Evolutionary conservation across 1,140 invertebrate genomes (phyloP), one percentile per base, ranked within the genome.

Genomic region (Bombus superbus): DNA sequence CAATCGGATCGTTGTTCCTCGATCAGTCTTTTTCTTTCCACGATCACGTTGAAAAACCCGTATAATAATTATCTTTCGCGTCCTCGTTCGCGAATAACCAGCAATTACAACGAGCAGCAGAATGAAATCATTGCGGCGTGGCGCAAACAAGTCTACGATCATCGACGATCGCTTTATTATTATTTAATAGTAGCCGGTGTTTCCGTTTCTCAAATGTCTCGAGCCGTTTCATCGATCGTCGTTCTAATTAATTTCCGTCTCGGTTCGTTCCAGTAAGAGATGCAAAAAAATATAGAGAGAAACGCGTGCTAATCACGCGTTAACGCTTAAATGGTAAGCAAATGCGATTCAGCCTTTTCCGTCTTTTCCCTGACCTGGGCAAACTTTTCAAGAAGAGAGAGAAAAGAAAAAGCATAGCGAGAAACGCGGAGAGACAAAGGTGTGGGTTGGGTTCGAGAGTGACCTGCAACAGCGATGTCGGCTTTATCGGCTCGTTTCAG

Each of bases 51-150:
- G 2, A 40, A 78, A 71, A 84, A 59, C 5, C 4, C 32, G 13
- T 5, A 18, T 75, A 11, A 38, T 71, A 84, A 84, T 84, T 79
- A 32, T 38, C 42, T 22, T 68, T 5, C 44, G 44, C 38, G 64
- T 71, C 75, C 82, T 84, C 47, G 82, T 40, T n/a, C 10, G 13
- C 22, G 22, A 64, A 25, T 42, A 62, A 59, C 74, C 1, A 8
- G 28, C 71, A 76, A 38, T 11, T 57, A 57, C 11, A 22, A 53
- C 10, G 6, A 1, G 25, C 35, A 11, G 35, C 35, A 11, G 35
- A 32, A 13, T 40, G 25, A 59, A 77, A 40, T 59, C 40, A 32
- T 44, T 73, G 32, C n/a, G 10, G 42, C 28, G 32, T 38, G 3
- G 8, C 22, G 66, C 35, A 25, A 69, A 69, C 66, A 35, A 38